phyloP scores from a whole-genome alignment of 2,888 invertebrate species.

The Kryphioiulus occultus region DNA sequence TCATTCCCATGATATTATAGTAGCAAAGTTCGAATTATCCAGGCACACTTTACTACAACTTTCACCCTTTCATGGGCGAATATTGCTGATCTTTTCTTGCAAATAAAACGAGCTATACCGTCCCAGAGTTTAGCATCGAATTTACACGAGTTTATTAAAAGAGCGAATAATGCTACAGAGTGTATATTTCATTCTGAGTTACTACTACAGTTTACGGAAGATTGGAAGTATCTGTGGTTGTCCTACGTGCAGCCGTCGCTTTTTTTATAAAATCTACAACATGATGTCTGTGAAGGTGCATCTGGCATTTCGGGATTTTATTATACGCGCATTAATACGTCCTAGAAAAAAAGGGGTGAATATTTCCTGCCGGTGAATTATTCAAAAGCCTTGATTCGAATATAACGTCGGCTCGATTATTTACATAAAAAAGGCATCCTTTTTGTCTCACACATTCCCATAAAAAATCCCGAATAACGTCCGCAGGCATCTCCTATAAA shows the following conservation, averaged over 20 bases:
- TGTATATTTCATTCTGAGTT: not conserved
- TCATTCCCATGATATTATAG: not conserved
- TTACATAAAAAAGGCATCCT: not conserved
- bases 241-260: not conserved
- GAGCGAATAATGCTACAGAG: not conserved
- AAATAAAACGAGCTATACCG: not conserved
- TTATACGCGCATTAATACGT: not conserved
- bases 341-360: not conserved
- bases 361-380: not conserved
- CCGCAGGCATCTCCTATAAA: not conserved
- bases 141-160: not conserved
- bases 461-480: not conserved
- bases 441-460: not conserved
- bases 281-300: not conserved
- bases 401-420: not conserved
- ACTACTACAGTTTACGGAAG: not conserved
- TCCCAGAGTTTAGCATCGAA: not conserved
- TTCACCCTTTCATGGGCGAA: not conserved
- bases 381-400: conserved; percentile 21
- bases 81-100: not conserved
- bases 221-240: not conserved
- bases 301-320: not conserved
- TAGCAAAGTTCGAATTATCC: not conserved
- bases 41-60: not conserved
- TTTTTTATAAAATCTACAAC: not conserved